These are phyloP conservation scores for Conus canariensis DNA, from an alignment of 2,888 invertebrate genomes.

Conservation along the genomic window DNA sequence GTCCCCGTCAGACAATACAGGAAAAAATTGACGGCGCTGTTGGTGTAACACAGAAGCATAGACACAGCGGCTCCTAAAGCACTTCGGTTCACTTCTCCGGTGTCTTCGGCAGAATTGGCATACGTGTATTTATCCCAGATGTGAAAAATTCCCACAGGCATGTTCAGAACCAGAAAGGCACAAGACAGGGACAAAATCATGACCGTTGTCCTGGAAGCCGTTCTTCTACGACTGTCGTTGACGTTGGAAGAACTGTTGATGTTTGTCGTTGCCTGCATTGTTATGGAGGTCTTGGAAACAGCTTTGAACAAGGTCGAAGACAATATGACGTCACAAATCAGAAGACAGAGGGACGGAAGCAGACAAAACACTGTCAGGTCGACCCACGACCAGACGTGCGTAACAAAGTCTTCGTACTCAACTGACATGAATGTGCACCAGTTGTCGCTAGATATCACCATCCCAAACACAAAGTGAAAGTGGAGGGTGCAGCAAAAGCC, in stretches of 20 bases:
- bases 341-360: background rate
- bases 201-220: slow-evolving; percentile 3
- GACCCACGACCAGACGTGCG: background rate
- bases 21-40: background rate
- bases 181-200: slow-evolving; percentile 3
- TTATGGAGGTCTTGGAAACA: background rate
- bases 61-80: background rate
- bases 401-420: background rate
- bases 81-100: background rate
- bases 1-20: background rate
- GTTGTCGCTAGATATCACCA: background rate
- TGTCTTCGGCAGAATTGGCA: background rate
- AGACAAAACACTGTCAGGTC: background rate
- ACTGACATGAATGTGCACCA: background rate
- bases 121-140: background rate
- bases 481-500: background rate
- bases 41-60: background rate
- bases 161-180: background rate
- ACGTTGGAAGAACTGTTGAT: background rate
- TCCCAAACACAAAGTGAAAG: background rate
- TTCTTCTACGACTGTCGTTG: background rate
- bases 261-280: background rate
- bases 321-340: background rate
- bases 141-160: background rate
- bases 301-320: slow-evolving; percentile 3